Base-by-base conservation (phyloP, 2,797 vertebrate species). In the Tragelaphus eurycerus region DNA sequence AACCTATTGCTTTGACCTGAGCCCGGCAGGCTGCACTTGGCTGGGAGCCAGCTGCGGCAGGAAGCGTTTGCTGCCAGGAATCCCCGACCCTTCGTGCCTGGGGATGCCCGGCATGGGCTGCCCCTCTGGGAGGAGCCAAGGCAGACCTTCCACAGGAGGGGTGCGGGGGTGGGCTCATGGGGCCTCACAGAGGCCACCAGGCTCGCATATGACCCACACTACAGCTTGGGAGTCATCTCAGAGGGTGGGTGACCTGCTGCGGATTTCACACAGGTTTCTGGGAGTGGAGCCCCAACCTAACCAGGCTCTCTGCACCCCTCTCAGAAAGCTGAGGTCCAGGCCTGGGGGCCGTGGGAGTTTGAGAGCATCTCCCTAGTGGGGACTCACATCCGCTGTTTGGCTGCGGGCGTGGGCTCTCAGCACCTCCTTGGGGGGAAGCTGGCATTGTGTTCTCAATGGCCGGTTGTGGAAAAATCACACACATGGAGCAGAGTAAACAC, bases 1-100 rank as follows among this genome's bases (percentile, higher is more conserved):
- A 71, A 17, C 0, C 17, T 92, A 97, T 98, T 92, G 34, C 71
- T 97, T 97, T 98, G 98, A 98, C 97, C 98, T 4, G 85, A 92
- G 54, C 34, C 1, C 3, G 15, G 57, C 52, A 46, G 94, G 86
- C 95, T 57, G 46, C 38, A 34, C 86, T 94, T 90, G 97, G 95
- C 95, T 21, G 12, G 0, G 55, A 48, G 96, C 95, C 86, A 0
- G 82, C 89, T n/a, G 15, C 0, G 6, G 52, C 97, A 96, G 97
- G 97, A 98, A 98, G 48, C 23, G 0, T 74, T 74, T 90, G 59
- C 78, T 94, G 90, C 90, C 9, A 0, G 71, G 90, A 95, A 43
- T 89, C 62, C 57, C 12, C 0, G 59, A 82, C 92, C 62, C 59
- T 92, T 83, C 48, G 29, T 48, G 88, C 85, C 92, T 78, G 67